Base-by-base conservation (phyloP, 2,797 vertebrate species). In the Astyanax mexicanus region DNA sequence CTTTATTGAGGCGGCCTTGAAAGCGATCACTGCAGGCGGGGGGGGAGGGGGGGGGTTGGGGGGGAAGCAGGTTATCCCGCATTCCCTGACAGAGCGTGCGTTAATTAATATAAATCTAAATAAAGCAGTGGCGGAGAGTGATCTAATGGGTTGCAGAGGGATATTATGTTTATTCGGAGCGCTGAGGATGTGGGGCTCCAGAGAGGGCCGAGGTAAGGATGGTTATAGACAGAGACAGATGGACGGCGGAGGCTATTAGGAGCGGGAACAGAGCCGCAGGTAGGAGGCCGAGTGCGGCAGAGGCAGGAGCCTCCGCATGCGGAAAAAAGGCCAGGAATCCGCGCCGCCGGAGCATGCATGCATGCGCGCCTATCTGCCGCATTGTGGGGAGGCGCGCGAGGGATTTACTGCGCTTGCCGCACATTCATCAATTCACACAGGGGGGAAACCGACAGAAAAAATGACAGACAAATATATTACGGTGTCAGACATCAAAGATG, bases 391-490 rank as follows among this genome's bases (percentile, higher is more conserved):
- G 69, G 6, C 69, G 69, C 57, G 72, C 83, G 74, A 81, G 61
- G 74, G 62, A 83, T 87, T 84, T 57, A 87, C 73, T 60, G 65
- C 75, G 58, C 60, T 32, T 69, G 80, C 75, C 65, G 70, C 81
- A 86, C 88, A 90, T 90, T 86, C 83, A 90, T 91, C 88, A 90
- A 84, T 81, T 85, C 82, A 79, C 29, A 32, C 29, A 29, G 29
- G 5, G 29, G 29, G 29, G 27, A 21, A 44, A 75, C 75, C 67
- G 82, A 64, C 49, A 44, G 35, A 60, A 51, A 51, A 69, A 84
- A 81, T 84, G 88, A 89, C 84, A 87, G 86, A 88, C 81, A 86
- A 86, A 89, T 90, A 87, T 75, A 88, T 90, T 87, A 87, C 52
- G 49, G 68, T 88, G 84, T 85, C 84, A 83, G 70, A 79, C 51